phyloP scores from a whole-genome alignment of 2,113 vertebrate species.

The Penelope pileata region DNA sequence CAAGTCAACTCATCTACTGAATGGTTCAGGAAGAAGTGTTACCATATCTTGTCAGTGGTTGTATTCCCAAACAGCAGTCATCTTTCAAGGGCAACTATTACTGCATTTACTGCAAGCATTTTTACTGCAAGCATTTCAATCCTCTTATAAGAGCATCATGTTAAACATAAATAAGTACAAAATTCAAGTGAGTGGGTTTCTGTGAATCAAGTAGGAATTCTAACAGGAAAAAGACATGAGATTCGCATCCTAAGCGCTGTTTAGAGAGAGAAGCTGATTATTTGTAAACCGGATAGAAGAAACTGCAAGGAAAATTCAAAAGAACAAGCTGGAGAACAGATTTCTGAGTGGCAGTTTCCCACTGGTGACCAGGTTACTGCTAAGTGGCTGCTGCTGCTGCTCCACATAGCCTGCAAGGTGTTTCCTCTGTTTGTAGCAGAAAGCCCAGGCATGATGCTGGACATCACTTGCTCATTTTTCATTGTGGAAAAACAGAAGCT shows the following conservation, averaged over 20 bases:
- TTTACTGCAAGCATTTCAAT: not conserved
- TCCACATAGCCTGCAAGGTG: accelerated
- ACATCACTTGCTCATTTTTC: not conserved
- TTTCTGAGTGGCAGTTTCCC: not conserved
- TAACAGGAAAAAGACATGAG: not conserved
- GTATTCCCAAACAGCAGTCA: not conserved
- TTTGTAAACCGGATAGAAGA: not conserved
- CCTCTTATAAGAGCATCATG: not conserved
- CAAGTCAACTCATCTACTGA: not conserved
- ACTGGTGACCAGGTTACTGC: not conserved
- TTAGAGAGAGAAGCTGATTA: not conserved
- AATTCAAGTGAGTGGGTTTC: not conserved
- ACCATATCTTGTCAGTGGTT: not conserved
- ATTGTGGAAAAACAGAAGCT: not conserved
- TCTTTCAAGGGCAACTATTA: not conserved
- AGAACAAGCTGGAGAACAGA: not conserved
- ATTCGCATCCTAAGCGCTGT: accelerated
- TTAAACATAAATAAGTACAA: not conserved
- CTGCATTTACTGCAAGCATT: not conserved
- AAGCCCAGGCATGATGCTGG: not conserved
- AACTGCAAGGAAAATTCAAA: not conserved
- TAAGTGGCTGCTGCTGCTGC: not conserved
- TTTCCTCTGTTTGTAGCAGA: not conserved
- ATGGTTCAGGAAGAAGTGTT: not conserved
- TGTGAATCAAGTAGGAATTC: not conserved